phyloP scores from a whole-genome alignment of 1,140 invertebrate genomes.

The Lasaia peninsularis region DNA sequence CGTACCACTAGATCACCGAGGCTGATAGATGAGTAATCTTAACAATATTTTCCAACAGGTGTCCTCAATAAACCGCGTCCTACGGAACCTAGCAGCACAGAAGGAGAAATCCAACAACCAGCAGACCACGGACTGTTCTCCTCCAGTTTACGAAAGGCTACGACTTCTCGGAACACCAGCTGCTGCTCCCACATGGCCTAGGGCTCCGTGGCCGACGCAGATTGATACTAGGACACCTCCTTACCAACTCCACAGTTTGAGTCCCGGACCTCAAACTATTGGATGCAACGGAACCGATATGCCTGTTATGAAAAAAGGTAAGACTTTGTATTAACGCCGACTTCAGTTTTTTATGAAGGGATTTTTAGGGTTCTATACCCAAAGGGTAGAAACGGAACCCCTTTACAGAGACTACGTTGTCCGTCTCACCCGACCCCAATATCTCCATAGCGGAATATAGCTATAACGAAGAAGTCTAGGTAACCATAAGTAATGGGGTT shows the following conservation, averaged over 20 bases:
- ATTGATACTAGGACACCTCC: constrained; percentile 60
- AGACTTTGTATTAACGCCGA: constrained; percentile 24
- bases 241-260: constrained; percentile 64
- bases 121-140: constrained; percentile 53
- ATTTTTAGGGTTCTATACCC: too few species aligned
- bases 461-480: too few species aligned
- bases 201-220: constrained; percentile 58
- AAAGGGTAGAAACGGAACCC: too few species aligned
- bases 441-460: too few species aligned
- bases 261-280: constrained; percentile 60
- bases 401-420: too few species aligned
- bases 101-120: constrained; percentile 84
- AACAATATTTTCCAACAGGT: constrained; percentile 81
- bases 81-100: constrained; percentile 94
- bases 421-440: too few species aligned
- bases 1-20: too few species aligned
- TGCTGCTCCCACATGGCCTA: constrained; percentile 51
- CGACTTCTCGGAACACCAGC: constrained; percentile 80
- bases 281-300: constrained; percentile 59
- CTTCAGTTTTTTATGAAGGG: background rate
- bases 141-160: constrained; percentile 62
- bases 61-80: constrained; percentile 98
- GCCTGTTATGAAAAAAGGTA: constrained; percentile 60
- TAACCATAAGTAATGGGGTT: too few species aligned
- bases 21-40: background rate